phyloP scores from a whole-genome alignment of 2,797 vertebrate species.

The Peromyscus aztecus region DNA sequence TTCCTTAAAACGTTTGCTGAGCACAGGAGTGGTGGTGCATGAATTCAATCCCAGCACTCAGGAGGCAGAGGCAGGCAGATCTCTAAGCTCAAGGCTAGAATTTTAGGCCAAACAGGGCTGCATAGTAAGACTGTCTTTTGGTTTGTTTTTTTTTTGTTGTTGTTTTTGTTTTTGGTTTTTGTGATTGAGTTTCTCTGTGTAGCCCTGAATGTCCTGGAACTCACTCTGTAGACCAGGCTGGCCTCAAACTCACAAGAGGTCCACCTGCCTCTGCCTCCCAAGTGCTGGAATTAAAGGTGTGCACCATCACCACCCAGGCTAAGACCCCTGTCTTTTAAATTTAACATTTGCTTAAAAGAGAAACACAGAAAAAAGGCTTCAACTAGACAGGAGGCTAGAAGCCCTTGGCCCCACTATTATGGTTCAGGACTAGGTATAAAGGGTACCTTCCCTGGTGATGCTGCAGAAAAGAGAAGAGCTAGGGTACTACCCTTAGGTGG shows the following conservation, averaged over 20 bases:
- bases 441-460: neutral
- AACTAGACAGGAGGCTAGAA: neutral
- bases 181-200: neutral
- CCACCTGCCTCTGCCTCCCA: neutral
- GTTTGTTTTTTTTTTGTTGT: neutral
- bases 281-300: neutral
- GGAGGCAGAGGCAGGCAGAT: neutral
- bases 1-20: neutral
- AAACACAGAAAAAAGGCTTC: neutral
- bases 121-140: neutral
- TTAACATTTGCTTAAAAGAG: neutral
- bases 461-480: neutral
- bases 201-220: neutral
- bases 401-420: neutral
- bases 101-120: too few relatives aligned
- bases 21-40: neutral
- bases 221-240: neutral
- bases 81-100: neutral
- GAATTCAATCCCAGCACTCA: neutral
- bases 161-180: neutral
- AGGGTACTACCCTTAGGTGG: neutral
- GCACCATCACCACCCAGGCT: neutral
- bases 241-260: neutral
- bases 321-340: neutral
- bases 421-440: neutral